A percentile compares a stretch with the other conserved stretches of the same genome.
These are phyloP conservation scores for Colletes collaris DNA, from an alignment of 2,888 invertebrate genomes.

Conservation along the genomic window DNA sequence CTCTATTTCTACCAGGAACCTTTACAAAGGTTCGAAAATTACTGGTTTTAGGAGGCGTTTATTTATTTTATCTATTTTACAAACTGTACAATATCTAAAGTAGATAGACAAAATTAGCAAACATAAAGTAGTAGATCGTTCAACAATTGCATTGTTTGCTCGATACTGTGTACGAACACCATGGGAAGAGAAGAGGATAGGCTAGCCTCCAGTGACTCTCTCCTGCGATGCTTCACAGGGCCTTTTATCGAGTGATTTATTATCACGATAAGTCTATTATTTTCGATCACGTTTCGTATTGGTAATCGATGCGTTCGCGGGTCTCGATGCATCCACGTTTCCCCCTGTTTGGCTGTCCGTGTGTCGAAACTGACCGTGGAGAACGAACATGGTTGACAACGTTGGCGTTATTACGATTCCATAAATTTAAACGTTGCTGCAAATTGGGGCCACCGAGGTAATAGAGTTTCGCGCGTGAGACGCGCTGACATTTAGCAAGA, in stretches of 20 bases:
- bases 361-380: constrained; percentile 1
- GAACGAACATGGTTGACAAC: constrained; percentile 9
- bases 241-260: constrained; percentile 76
- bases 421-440: constrained; percentile 27
- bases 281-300: constrained; percentile 63
- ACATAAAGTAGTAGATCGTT: neutral
- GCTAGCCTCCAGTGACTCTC: constrained; percentile 39
- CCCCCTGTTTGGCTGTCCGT: neutral
- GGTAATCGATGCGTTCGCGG: constrained; percentile 36
- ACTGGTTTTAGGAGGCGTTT: no score
- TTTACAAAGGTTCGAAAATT: no score
- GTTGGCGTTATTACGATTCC: constrained; percentile 14
- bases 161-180: constrained; percentile 36
- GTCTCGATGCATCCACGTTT: constrained; percentile 2
- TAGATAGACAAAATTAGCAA: neutral
- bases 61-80: no score
- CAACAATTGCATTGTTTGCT: constrained; percentile 9
- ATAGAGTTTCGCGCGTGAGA: constrained; percentile 4
- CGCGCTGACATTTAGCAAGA: constrained; percentile 26
- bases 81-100: no score
- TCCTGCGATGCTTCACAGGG: constrained; percentile 26
- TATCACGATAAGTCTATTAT: constrained; percentile 70
- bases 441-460: constrained; percentile 18
- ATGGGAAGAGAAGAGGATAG: constrained; percentile 57
- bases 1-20: no score